Conservation (phyloP, 1,140 invertebrate genomes). For the Himalopsyche phryganea region DNA sequence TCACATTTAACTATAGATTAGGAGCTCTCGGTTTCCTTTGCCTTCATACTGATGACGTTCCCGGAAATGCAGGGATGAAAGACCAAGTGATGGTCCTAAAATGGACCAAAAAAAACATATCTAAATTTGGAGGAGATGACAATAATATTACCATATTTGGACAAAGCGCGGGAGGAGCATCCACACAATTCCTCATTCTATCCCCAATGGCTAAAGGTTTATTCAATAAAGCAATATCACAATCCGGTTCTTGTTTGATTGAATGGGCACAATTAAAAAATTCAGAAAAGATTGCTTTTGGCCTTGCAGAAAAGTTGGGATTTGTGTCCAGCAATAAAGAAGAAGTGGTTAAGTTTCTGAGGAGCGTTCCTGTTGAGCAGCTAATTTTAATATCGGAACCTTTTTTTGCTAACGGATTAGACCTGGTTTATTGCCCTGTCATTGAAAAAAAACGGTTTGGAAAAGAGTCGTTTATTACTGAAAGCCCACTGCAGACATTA, state of each 20-base stretch:
- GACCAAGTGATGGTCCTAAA: slow-evolving; percentile 21
- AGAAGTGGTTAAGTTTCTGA: slow-evolving; percentile 46
- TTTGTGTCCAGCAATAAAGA: slow-evolving; percentile 43
- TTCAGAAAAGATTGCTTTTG: slow-evolving; percentile 39
- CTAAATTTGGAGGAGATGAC: slow-evolving; percentile 60
- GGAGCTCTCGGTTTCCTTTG: slow-evolving; percentile 70
- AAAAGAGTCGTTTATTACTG: slow-evolving; percentile 41
- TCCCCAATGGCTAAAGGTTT: slow-evolving; percentile 54
- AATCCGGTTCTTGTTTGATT: slow-evolving; percentile 59
- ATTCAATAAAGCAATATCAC: slow-evolving; percentile 50
- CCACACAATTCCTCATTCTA: slow-evolving; percentile 40
- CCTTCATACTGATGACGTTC: slow-evolving; percentile 54
- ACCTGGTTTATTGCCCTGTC: slow-evolving; percentile 43
- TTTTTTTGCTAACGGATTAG: slow-evolving; percentile 42
- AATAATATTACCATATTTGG: slow-evolving; percentile 55
- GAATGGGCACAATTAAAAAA: slow-evolving; percentile 39
- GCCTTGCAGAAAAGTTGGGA: slow-evolving; percentile 43
- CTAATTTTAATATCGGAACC: slow-evolving; percentile 40
- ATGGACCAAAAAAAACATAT: slow-evolving; percentile 51
- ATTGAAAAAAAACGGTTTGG: slow-evolving; percentile 41
- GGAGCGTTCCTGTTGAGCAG: slow-evolving; percentile 41
- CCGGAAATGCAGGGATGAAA: slow-evolving; percentile 32
- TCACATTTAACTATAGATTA: slow-evolving; percentile 73
- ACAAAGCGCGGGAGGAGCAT: slow-evolving; percentile 52
- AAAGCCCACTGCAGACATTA: slow-evolving; percentile 42